Percentiles rank a stretch among this genome's conserved stretches.
phyloP scores from a whole-genome alignment of 2,888 invertebrate genomes.

The Hemaris fuciformis region DNA sequence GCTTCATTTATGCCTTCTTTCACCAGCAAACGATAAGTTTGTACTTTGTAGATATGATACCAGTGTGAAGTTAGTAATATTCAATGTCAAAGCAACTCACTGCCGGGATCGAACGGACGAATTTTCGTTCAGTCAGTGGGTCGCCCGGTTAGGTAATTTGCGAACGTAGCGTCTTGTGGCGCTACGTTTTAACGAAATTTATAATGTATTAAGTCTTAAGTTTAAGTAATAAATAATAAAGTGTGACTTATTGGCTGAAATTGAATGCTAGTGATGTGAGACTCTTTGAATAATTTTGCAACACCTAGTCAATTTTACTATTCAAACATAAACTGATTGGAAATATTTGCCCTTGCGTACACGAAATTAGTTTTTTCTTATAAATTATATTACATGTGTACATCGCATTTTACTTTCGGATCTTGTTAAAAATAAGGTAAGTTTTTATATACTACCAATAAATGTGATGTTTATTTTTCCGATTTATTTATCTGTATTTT shows the following conservation, averaged over 20 bases:
- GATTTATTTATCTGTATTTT: background rate
- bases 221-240: conserved; percentile 30
- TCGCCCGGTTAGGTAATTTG: conserved; percentile 38
- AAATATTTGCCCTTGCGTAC: conserved; percentile 43
- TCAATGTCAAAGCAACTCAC: conserved; percentile 45
- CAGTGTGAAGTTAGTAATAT: conserved; percentile 36
- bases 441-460: conserved; percentile 19
- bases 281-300: conserved; percentile 11
- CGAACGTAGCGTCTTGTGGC: conserved; percentile 30
- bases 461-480: background rate
- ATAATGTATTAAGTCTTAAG: conserved; percentile 38
- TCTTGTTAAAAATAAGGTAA: conserved; percentile 50
- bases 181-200: conserved; percentile 32
- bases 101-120: conserved; percentile 51
- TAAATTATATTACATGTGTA: conserved; percentile 54
- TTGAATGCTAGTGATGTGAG: conserved; percentile 14
- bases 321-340: conserved; percentile 19
- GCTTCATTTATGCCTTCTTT: background rate
- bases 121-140: conserved; percentile 47
- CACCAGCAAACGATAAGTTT: background rate
- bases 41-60: background rate
- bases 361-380: conserved; percentile 51
- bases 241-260: conserved; percentile 32
- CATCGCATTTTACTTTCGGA: conserved; percentile 42
- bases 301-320: conserved; percentile 13